A percentile compares a stretch with the other conserved stretches of the same genome.
These are phyloP conservation scores for Eulithis prunata DNA, from an alignment of 2,888 invertebrate species.

Conservation along the genomic window DNA sequence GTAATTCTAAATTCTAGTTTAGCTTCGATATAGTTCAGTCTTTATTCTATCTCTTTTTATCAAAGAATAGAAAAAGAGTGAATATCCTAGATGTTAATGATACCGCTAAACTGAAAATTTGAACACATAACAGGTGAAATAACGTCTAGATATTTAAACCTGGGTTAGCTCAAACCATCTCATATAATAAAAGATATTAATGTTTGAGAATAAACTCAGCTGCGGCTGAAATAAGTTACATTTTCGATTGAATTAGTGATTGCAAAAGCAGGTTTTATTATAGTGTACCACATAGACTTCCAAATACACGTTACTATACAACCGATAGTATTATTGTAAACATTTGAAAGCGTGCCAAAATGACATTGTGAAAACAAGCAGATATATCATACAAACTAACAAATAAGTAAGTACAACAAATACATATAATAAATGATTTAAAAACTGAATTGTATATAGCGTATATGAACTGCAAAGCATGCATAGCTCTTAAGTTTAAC, in stretches of 20 bases:
- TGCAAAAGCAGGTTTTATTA: conserved; percentile 25
- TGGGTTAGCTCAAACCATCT: conserved; percentile 6
- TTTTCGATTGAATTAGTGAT: conserved; percentile 24
- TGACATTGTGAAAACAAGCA: conserved; percentile 69
- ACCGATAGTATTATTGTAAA: conserved; percentile 74
- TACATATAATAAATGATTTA: conserved; percentile 72
- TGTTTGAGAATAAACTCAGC: conserved; percentile 16
- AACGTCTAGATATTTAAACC: neutral
- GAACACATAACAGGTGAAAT: neutral
- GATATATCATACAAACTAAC: conserved; percentile 68
- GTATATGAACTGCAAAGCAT: conserved; percentile 83
- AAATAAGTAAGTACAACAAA: conserved; percentile 82
- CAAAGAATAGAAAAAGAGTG: neutral
- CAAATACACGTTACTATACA: conserved; percentile 50
- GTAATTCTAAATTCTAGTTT: conserved; percentile 1
- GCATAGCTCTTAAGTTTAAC: conserved; percentile 75
- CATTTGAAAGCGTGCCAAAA: conserved; percentile 83
- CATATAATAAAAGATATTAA: conserved; percentile 11
- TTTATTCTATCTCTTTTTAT: neutral
- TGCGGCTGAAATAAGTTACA: conserved; percentile 22
- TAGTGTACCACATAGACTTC: conserved; percentile 66
- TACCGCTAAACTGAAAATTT: neutral
- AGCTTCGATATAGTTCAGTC: neutral
- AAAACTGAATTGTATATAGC: conserved; percentile 69
- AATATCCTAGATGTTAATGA: neutral